Evolutionary conservation across 2,888 invertebrate species (phyloP).

Genomic region (Folsomia manolachei): DNA sequence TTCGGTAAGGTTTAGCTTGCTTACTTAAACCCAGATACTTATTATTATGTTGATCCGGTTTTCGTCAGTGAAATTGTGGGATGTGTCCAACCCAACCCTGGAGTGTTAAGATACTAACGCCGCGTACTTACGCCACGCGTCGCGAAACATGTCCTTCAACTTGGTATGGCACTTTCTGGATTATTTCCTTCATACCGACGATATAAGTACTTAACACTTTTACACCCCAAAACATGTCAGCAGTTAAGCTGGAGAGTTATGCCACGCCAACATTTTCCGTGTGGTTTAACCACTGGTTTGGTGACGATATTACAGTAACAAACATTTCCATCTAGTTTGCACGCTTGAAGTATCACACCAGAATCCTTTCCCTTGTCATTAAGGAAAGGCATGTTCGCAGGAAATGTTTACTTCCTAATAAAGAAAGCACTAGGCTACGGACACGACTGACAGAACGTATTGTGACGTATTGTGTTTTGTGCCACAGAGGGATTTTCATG

Average conservation of each 20-base stretch:
- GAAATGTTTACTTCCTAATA: neutral
- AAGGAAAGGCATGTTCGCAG: neutral
- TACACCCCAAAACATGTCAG: neutral
- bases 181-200: neutral
- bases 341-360: neutral
- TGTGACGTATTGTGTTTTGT: too few relatives aligned
- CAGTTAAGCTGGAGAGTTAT: neutral
- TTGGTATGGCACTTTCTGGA: neutral
- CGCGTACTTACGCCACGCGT: neutral
- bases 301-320: too few relatives aligned
- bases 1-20: too few relatives aligned
- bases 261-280: too few relatives aligned
- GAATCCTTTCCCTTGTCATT: neutral
- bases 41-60: neutral
- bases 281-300: too few relatives aligned
- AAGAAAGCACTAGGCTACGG: neutral
- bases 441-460: too few relatives aligned
- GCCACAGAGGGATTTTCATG: neutral
- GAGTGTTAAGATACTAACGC: too few relatives aligned
- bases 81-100: neutral
- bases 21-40: too few relatives aligned
- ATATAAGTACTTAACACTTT: neutral
- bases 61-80: neutral
- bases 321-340: too few relatives aligned
- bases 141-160: neutral